These are phyloP conservation scores for Venusia cambrica DNA, from an alignment of 2,888 invertebrate species.

Conservation along the genomic window DNA sequence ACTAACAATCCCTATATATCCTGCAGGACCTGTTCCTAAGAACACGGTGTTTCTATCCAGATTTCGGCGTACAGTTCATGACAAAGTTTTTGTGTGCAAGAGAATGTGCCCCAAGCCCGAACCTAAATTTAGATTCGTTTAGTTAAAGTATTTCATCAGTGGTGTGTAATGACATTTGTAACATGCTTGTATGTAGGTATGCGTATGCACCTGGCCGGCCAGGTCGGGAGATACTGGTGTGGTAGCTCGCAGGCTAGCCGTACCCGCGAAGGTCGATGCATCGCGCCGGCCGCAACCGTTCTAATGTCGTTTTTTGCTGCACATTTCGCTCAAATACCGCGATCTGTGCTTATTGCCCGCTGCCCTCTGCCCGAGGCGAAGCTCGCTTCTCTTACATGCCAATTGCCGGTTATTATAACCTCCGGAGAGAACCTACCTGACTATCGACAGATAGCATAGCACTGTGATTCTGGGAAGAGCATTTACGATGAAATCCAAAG, in stretches of 20 bases:
- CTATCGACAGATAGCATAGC: constrained; percentile 8
- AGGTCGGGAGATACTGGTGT: constrained; percentile 11
- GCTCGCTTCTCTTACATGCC: constrained; percentile 29
- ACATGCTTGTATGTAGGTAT: constrained; percentile 12
- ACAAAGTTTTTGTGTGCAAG: neutral
- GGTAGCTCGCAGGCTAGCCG: constrained; percentile 25
- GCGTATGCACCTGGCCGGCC: constrained; percentile 42
- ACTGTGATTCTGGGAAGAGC: constrained; percentile 8
- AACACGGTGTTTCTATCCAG: neutral
- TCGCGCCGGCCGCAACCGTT: constrained; percentile 44
- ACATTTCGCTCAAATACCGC: constrained; percentile 28
- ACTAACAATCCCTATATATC: constrained; percentile 1
- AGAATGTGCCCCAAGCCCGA: neutral
- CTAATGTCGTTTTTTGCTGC: constrained; percentile 56
- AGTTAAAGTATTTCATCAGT: constrained; percentile 19
- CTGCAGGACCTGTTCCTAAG: neutral
- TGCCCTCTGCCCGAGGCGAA: constrained; percentile 31
- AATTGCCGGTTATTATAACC: constrained; percentile 22
- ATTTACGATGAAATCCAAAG: no score
- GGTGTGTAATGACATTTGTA: constrained; percentile 14
- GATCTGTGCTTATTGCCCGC: constrained; percentile 27
- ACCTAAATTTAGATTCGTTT: no score
- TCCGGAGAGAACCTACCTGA: constrained; percentile 18
- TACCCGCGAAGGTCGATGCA: constrained; percentile 63
- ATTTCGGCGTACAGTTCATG: neutral